Evolutionary conservation across 1,140 invertebrate species (phyloP), one percentile per base, ranked within the genome.

Genomic region (Bursaphelenchus mucronatus): DNA sequence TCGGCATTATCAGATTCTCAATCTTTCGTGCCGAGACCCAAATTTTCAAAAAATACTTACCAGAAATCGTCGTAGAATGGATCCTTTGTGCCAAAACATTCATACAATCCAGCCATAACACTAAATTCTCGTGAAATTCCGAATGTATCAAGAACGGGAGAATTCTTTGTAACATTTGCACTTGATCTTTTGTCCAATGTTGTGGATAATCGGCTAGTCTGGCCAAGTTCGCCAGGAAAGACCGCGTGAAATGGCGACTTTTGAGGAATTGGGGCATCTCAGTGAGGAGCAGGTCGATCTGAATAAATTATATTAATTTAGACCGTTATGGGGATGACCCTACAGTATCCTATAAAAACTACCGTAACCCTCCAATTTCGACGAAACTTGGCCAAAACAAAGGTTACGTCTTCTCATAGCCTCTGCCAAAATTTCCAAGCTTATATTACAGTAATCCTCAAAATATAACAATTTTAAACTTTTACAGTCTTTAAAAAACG

Each of bases 101-200:
- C 57, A 59, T 39, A 59, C 19, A 30, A 17, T 50, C 2, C 41
- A 59, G 41, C 57, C 57, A 59, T n/a, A 59, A 7, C 13, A 46
- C 45, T 50, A 59, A 39, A 11, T 39, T 11, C 40, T 44, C 10
- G 11, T 58, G 13, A 4, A 19, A 59, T 45, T 50, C 17, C 1
- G 13, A 59, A 39, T 17, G 2, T 11, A 43, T 11, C 11, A 59
- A 30, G 30, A 30, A 30, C 30, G 30, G 30, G 30, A 30, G 30
- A 5, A 30, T 30, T 30, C 30, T 30, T 30, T 30, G 30, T 5
- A 30, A 30, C 30, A 30, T 30, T 30, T 30, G 30, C 44, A 71
- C 53, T 19, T 71, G 74, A n/a, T 58, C 45, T 10, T 8, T n/a
- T 21, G 44, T 69, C 69, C 69, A 71, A 56, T 65, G 73, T 6